Evolutionary conservation across 2,888 invertebrate genomes (phyloP), one percentile per base, ranked within the genome.

Genomic region (Chrysina gloriosa): DNA sequence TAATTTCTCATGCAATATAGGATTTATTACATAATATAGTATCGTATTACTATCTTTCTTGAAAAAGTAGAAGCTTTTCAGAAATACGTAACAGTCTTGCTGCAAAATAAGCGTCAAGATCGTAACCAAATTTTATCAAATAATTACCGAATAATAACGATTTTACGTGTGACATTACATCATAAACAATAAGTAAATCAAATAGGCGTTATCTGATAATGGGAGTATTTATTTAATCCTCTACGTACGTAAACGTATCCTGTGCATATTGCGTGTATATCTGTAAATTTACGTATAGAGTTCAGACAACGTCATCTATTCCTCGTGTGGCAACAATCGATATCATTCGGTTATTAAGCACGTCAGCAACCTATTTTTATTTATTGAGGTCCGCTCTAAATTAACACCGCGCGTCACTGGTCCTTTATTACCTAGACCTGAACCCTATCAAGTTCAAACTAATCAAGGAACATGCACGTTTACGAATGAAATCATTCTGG

Each of bases 281-380:
- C n/a, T n/a, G n/a, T 6, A n/a, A 9, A 4, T 31, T 9, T 31
- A 31, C 31, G 31, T n/a, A 23, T 25, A 23, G 21, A 47, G 21
- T 19, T n/a, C 16, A 52, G 52, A 52, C 39, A 39, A 5, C 31
- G 52, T 52, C 52, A 52, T 29, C 6, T 23, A 42, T 58, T 39
- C 42, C 39, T 42, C 39, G 19, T 6, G n/a, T n/a, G 39, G 58
- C 25, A 58, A 42, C 16, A 58, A 58, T 58, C 58, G 42, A 58
- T 58, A 58, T 25, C 58, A 58, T 34, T 58, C 6, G 27, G 42
- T 34, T 42, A 58, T 29, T 9, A 31, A 52, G 19, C 42, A 58
- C 58, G 58, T 58, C 58, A 58, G 14, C 19, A 27, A 25, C 42
- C 58, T 58, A 58, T 58, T 58, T 58, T 58, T 58, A 39, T 58